Evolutionary conservation across 1,140 invertebrate species (phyloP).

Genomic region (Leptonema lineaticorne): DNA sequence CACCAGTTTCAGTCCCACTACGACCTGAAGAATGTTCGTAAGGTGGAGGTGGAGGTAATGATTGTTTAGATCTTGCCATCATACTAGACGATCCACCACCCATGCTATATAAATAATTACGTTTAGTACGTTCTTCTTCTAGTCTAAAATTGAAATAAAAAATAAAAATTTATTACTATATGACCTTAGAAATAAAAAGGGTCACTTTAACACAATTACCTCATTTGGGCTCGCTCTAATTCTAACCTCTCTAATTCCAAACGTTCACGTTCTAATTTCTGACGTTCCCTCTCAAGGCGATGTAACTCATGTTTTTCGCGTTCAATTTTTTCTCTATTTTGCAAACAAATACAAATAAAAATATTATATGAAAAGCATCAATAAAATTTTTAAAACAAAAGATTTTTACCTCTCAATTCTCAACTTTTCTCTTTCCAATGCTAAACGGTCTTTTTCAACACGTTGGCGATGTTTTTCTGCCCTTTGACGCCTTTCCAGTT

Average conservation of each 20-base stretch:
- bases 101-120: conserved; percentile 41
- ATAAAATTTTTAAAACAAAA: not conserved
- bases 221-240: conserved; percentile 73
- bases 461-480: conserved; percentile 79
- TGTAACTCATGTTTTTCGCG: conserved; percentile 76
- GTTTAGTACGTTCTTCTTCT: conserved; percentile 46
- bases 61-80: conserved; percentile 15
- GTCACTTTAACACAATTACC: conserved; percentile 45
- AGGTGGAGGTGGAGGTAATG: conserved; percentile 16
- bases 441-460: conserved; percentile 74
- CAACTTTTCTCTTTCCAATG: conserved; percentile 50
- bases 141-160: conserved; percentile 42
- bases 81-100: conserved; percentile 5
- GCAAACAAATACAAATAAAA: conserved; percentile 24
- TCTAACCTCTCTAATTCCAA: conserved; percentile 81
- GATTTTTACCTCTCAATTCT: conserved; percentile 41
- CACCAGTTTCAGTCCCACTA: conserved; percentile 4
- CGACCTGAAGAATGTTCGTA: not conserved
- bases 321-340: conserved; percentile 63
- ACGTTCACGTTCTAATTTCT: conserved; percentile 78
- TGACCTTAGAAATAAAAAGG: not conserved
- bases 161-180: conserved; percentile 2
- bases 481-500: conserved; percentile 75
- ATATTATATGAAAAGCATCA: not conserved
- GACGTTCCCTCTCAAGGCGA: conserved; percentile 76